A percentile compares a stretch with the other conserved stretches of the same genome.
Conservation (phyloP, 2,888 invertebrate species). For the Chymomyza fuscimana region DNA sequence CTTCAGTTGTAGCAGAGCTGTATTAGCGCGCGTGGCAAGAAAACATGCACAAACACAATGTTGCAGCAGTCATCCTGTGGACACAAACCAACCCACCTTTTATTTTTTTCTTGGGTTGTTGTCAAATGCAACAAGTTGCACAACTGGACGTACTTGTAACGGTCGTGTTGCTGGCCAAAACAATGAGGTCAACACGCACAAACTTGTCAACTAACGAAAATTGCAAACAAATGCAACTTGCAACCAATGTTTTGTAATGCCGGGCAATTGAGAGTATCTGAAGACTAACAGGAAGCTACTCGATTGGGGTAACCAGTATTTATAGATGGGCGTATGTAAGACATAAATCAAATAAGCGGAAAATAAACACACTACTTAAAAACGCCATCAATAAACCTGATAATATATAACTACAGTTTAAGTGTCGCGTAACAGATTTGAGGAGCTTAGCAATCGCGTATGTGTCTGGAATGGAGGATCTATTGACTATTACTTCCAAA, state of each 20-base stretch:
- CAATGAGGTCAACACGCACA: constrained; percentile 60
- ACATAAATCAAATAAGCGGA: neutral
- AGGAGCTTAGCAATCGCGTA: too few relatives aligned
- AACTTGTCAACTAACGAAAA: constrained; percentile 45
- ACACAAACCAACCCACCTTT: neutral
- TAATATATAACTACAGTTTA: neutral
- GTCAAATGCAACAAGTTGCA: constrained; percentile 62
- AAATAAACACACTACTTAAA: neutral
- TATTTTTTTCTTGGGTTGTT: neutral
- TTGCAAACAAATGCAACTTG: neutral
- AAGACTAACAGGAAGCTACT: neutral
- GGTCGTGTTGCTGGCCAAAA: constrained; percentile 19
- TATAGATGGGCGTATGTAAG: neutral
- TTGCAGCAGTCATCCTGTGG: neutral
- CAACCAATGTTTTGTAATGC: neutral
- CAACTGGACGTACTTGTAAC: constrained; percentile 56
- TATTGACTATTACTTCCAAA: neutral
- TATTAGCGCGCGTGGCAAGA: constrained; percentile 1
- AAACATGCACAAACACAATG: neutral
- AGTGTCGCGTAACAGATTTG: too few relatives aligned
- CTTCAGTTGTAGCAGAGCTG: constrained; percentile 22
- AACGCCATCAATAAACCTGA: neutral
- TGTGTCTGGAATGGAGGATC: too few relatives aligned
- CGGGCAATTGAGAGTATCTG: neutral
- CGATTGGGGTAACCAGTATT: neutral